Conservation (phyloP, 1,140 invertebrate genomes). For the Danaus plexippus region DNA sequence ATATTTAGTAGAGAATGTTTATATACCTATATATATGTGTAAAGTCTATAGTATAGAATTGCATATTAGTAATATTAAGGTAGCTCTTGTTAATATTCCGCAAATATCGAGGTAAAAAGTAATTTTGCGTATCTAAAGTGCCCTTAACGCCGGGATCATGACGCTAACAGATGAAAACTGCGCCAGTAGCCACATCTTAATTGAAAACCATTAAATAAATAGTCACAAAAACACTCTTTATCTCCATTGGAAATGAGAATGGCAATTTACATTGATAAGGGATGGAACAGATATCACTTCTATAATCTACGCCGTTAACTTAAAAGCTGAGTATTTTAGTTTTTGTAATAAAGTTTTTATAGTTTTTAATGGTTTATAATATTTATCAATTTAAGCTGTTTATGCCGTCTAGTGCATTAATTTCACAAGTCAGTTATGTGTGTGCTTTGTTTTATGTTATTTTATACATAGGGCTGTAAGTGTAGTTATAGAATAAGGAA, state of each 20-base stretch:
- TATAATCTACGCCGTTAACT: too few species aligned
- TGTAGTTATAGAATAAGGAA: too few species aligned
- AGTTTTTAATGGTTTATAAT: too few species aligned
- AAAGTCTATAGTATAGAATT: neutral
- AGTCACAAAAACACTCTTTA: slow-evolving; percentile 31
- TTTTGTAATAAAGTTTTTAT: too few species aligned
- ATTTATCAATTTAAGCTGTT: too few species aligned
- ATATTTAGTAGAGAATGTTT: slow-evolving; percentile 1
- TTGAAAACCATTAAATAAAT: slow-evolving; percentile 40
- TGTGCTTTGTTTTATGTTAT: too few species aligned
- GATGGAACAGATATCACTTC: slow-evolving; percentile 12
- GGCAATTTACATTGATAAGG: slow-evolving; percentile 31
- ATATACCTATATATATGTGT: neutral
- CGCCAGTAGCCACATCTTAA: slow-evolving; percentile 29
- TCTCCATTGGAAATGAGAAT: slow-evolving; percentile 29
- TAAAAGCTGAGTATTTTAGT: too few species aligned
- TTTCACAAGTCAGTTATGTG: too few species aligned
- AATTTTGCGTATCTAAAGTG: slow-evolving; percentile 10
- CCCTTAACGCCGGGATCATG: slow-evolving; percentile 9
- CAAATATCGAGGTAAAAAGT: too few species aligned
- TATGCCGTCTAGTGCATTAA: too few species aligned
- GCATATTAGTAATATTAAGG: slow-evolving; percentile 10
- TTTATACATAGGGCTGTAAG: too few species aligned
- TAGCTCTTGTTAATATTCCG: too few species aligned
- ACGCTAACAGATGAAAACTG: slow-evolving; percentile 33